A percentile compares a stretch with the other conserved stretches of the same genome.
Evolutionary conservation across 1,140 invertebrate species (phyloP).

Genomic region (Harlomillsia oculata): DNA sequence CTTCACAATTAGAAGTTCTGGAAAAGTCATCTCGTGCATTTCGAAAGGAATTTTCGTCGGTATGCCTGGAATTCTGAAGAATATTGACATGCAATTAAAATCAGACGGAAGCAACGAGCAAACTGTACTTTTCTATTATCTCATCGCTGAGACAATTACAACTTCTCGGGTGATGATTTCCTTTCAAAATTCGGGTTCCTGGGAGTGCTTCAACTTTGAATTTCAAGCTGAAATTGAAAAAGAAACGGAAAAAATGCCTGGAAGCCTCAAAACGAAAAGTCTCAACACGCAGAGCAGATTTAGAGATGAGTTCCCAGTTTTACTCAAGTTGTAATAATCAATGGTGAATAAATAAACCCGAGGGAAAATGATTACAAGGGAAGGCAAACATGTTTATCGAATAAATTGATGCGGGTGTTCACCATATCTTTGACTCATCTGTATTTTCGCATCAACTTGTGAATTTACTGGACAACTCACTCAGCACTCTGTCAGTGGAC

Average conservation of each 20-base stretch:
- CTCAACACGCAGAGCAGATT: background rate
- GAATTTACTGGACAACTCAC: background rate
- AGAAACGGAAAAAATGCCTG: background rate
- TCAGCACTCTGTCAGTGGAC: background rate
- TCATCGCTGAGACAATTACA: too few relatives aligned
- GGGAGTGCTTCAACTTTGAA: background rate
- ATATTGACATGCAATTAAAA: too few relatives aligned
- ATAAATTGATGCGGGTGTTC: conserved; percentile 19
- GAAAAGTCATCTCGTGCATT: too few relatives aligned
- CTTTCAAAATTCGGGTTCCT: background rate
- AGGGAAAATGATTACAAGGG: conserved; percentile 7
- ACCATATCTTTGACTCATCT: background rate
- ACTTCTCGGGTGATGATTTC: too few relatives aligned
- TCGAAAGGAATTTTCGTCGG: too few relatives aligned
- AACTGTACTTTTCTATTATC: too few relatives aligned
- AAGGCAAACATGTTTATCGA: conserved; percentile 11
- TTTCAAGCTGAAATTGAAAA: background rate
- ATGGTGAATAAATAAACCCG: conserved; percentile 17
- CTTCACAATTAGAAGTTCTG: background rate
- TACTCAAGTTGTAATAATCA: conserved; percentile 7
- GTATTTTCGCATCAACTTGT: conserved; percentile 6
- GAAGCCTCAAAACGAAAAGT: background rate
- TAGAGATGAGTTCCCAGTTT: background rate
- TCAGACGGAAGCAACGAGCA: too few relatives aligned
- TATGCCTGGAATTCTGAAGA: too few relatives aligned